Evolutionary conservation across 2,797 vertebrate species (phyloP).

Genomic region (Pangasius macronema): DNA sequence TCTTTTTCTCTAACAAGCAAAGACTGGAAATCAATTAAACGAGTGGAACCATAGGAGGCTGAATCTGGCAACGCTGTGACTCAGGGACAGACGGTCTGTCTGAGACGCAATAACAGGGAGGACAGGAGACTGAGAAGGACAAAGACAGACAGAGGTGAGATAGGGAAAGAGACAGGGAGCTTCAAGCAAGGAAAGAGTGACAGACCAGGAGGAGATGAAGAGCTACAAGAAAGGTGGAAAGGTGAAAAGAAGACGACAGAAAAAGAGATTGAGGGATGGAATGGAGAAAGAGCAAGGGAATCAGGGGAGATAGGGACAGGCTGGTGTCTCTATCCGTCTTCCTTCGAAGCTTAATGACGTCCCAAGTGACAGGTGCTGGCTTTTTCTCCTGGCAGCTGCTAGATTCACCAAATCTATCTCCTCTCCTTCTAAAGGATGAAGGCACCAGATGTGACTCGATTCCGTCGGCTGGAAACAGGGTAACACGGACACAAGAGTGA

Average conservation of each 20-base stretch:
- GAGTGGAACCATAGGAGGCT: constrained; percentile 49
- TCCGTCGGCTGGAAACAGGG: constrained; percentile 62
- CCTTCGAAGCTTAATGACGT: constrained; percentile 53
- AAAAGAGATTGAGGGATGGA: constrained; percentile 25
- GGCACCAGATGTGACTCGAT: constrained; percentile 75
- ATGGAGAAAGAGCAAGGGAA: constrained; percentile 33
- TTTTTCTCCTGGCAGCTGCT: constrained; percentile 68
- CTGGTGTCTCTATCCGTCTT: constrained; percentile 28
- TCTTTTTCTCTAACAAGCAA: constrained; percentile 50
- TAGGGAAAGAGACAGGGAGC: constrained; percentile 39
- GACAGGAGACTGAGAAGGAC: constrained; percentile 33
- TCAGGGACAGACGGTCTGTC: constrained; percentile 49
- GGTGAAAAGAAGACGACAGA: constrained; percentile 25
- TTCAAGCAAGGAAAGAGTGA: constrained; percentile 32
- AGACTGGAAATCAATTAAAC: constrained; percentile 57
- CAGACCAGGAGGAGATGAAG: constrained; percentile 27
- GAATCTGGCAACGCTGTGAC: constrained; percentile 45
- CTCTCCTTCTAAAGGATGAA: constrained; percentile 68
- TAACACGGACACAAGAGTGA: constrained; percentile 33
- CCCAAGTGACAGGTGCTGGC: constrained; percentile 55
- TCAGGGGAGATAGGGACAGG: constrained; percentile 59
- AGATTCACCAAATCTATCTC: constrained; percentile 69
- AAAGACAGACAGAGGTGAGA: constrained; percentile 54
- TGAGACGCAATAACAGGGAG: constrained; percentile 31
- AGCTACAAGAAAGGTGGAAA: constrained; percentile 27